Conservation (phyloP, 1,140 invertebrate genomes). For the Battus philenor region DNA sequence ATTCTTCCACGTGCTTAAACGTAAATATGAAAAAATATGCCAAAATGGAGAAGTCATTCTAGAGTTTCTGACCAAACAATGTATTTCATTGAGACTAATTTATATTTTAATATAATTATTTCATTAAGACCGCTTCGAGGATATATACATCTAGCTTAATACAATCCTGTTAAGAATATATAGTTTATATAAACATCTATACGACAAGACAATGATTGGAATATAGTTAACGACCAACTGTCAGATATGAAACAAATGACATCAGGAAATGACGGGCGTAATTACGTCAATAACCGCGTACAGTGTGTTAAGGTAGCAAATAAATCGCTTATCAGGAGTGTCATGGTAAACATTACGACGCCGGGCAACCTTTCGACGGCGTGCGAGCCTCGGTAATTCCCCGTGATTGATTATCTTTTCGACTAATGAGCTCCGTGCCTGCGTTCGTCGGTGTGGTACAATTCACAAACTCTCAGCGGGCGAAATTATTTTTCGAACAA, state of each 20-base stretch:
- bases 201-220: neutral
- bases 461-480: constrained; percentile 16
- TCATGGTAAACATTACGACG: constrained; percentile 14
- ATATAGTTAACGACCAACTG: neutral
- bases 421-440: constrained; percentile 51
- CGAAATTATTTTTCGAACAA: neutral
- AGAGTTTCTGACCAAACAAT: too few species aligned
- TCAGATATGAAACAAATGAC: neutral
- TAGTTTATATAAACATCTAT: neutral
- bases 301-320: constrained; percentile 3
- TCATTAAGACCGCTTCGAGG: too few species aligned
- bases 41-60: too few species aligned
- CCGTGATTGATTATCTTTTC: constrained; percentile 59
- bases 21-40: too few species aligned
- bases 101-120: too few species aligned
- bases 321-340: constrained; percentile 2
- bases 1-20: too few species aligned
- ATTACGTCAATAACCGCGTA: constrained; percentile 2
- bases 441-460: constrained; percentile 28
- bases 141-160: too few species aligned
- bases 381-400: constrained; percentile 44
- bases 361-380: constrained; percentile 24
- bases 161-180: too few species aligned
- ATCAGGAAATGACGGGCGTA: constrained; percentile 8
- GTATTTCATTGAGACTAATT: too few species aligned